phyloP scores from a whole-genome alignment of 2,888 invertebrate genomes.

The Diogma glabrata region DNA sequence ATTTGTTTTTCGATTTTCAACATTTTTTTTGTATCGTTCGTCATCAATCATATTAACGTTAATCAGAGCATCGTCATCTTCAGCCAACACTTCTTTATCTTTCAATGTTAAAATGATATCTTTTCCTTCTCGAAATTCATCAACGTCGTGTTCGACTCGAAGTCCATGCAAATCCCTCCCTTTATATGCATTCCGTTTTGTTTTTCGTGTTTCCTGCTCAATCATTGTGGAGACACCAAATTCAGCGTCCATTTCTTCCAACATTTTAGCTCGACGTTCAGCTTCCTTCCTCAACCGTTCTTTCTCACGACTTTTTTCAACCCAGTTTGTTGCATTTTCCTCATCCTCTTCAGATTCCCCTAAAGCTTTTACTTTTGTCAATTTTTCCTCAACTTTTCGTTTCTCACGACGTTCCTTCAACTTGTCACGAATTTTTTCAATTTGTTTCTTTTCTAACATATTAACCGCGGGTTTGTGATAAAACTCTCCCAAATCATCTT shows the following conservation, averaged over 20 bases:
- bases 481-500: slow-evolving; percentile 72
- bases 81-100: slow-evolving; percentile 82
- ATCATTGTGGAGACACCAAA: slow-evolving; percentile 81
- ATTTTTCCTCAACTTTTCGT: slow-evolving; percentile 56
- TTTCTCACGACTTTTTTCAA: slow-evolving; percentile 62
- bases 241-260: slow-evolving; percentile 91
- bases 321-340: slow-evolving; percentile 70
- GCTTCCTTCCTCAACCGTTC: slow-evolving; percentile 75
- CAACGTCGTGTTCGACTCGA: slow-evolving; percentile 71
- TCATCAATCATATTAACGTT: slow-evolving; percentile 84
- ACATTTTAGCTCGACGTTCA: slow-evolving; percentile 74
- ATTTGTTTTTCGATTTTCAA: slow-evolving; percentile 72
- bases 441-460: slow-evolving; percentile 55
- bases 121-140: slow-evolving; percentile 61
- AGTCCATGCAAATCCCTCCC: slow-evolving; percentile 67
- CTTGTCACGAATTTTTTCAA: slow-evolving; percentile 72
- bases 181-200: slow-evolving; percentile 49
- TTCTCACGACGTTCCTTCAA: slow-evolving; percentile 69
- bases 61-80: slow-evolving; percentile 77
- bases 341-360: slow-evolving; percentile 66
- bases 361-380: slow-evolving; percentile 31
- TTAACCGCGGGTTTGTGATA: slow-evolving; percentile 78
- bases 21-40: slow-evolving; percentile 74
- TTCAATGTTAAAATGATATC: slow-evolving; percentile 85
- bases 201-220: slow-evolving; percentile 58